Evolutionary conservation across 2,113 vertebrate genomes (phyloP), one percentile per base, ranked within the genome.

Genomic region (Macquaria ambigua): DNA sequence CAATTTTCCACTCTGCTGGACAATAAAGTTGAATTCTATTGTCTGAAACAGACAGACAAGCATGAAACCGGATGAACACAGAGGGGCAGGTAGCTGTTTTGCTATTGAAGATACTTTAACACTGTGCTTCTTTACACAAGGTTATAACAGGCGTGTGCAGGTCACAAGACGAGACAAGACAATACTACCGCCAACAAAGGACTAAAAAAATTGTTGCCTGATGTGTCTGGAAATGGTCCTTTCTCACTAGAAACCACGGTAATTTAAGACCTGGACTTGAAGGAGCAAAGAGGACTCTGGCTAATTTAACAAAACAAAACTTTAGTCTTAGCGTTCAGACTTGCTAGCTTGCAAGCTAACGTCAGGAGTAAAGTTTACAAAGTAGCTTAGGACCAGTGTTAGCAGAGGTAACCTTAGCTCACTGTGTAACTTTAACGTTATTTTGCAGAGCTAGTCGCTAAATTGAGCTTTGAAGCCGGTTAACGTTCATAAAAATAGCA

Each of bases 311-410:
- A 50, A 64, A 77, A 72, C 58, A 25, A 31, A 80, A 86, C 62
- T 74, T 82, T 64, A 21, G 2, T 0, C 14, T 73, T 61, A 50
- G 31, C 63, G 0, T 58, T 68, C 3, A 52, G 5, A 77, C 6
- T 16, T 8, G 77, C 74, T 87, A 91, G 81, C 78, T 83, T 79
- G 25, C 62, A 71, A 43, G 91, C 90, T 93, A 92, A 85, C 82
- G 23, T 5, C 64, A 71, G 14, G 6, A 77, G 21, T 2, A 79
- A 86, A 90, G 81, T 90, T 92, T 74, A 28, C n/a, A 43, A 61
- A 64, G 62, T 37, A 58, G 50, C 69, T 75, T 48, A 4, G 0
- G 25, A 6, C 1, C 6, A 23, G 3, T 9, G 55, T 8, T 71
- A 48, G 4, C 56, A 70, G 31, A 28, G 62, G 18, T 8, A 52